These are phyloP conservation scores for Lateolabrax maculatus DNA, from an alignment of 2,797 vertebrate species.

Conservation along the genomic window DNA sequence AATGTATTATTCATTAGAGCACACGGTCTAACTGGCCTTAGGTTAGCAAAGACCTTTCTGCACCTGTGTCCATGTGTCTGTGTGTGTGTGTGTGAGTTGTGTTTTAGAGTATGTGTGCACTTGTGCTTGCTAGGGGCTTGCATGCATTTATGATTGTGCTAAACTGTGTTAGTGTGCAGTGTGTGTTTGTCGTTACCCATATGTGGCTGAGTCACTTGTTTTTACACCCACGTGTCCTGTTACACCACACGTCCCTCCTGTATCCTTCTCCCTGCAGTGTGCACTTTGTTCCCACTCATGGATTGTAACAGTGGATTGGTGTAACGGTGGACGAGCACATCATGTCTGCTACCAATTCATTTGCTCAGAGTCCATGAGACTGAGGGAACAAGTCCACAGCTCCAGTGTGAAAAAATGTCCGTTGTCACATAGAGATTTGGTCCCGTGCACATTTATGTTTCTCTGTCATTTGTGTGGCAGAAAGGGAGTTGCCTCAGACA, in stretches of 20 bases:
- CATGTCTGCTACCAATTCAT: constrained; percentile 45
- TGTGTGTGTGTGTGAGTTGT: constrained; percentile 21
- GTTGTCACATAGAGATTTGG: constrained; percentile 68
- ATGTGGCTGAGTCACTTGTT: constrained; percentile 67
- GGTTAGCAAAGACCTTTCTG: constrained; percentile 81
- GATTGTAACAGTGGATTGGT: constrained; percentile 64
- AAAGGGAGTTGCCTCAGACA: constrained; percentile 77
- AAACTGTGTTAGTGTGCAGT: constrained; percentile 51
- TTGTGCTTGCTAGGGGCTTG: constrained; percentile 42
- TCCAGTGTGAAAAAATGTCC: constrained; percentile 56
- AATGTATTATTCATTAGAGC: constrained; percentile 80
- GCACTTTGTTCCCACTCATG: constrained; percentile 74
- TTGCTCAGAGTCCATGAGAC: constrained; percentile 64
- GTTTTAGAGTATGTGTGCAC: neutral
- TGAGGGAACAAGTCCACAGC: constrained; percentile 61
- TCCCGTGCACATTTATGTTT: constrained; percentile 74
- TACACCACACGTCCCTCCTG: constrained; percentile 57
- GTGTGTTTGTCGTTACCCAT: constrained; percentile 54
- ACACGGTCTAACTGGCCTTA: constrained; percentile 68
- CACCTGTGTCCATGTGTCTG: constrained; percentile 59
- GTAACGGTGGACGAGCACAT: constrained; percentile 29
- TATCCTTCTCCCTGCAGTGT: constrained; percentile 65
- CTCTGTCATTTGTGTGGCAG: constrained; percentile 78
- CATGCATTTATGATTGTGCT: constrained; percentile 53
- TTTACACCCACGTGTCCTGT: constrained; percentile 55